These are phyloP conservation scores for Cyrtorhinus lividipennis DNA, from an alignment of 1,140 invertebrate species.

Conservation along the genomic window DNA sequence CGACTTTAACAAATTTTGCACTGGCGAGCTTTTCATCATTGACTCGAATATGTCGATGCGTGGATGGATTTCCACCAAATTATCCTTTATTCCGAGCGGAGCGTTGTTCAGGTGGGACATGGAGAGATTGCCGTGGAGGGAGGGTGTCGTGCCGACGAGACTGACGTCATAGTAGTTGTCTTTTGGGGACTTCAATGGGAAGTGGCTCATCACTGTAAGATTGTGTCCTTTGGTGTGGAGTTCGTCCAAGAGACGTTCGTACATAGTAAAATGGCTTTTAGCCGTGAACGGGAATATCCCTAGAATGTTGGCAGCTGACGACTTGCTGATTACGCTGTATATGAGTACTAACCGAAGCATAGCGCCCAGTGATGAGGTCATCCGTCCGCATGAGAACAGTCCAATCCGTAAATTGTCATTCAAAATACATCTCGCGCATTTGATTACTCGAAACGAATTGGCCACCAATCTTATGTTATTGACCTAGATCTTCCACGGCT, in stretches of 20 bases:
- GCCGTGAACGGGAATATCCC: slow-evolving; percentile 27
- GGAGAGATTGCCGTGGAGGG: slow-evolving; percentile 11
- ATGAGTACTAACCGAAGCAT: too few relatives aligned
- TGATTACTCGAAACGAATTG: too few relatives aligned
- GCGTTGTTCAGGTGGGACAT: background rate
- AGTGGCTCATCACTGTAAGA: slow-evolving; percentile 29
- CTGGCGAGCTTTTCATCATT: slow-evolving; percentile 25
- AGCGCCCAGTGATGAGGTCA: too few relatives aligned
- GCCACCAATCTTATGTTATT: too few relatives aligned
- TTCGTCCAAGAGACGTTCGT: slow-evolving; percentile 27
- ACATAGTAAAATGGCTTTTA: slow-evolving; percentile 30
- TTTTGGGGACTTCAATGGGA: slow-evolving; percentile 32
- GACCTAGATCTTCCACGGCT: too few relatives aligned
- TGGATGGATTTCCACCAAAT: background rate
- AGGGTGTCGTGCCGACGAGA: slow-evolving; percentile 12
- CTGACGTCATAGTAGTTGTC: slow-evolving; percentile 37
- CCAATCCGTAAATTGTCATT: too few relatives aligned
- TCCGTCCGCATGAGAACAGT: too few relatives aligned
- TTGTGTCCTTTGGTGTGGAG: slow-evolving; percentile 28
- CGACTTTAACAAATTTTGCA: slow-evolving; percentile 35
- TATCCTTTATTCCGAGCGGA: background rate
- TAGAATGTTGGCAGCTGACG: slow-evolving; percentile 24
- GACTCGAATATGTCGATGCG: slow-evolving; percentile 5
- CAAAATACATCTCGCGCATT: too few relatives aligned
- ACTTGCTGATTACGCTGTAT: background rate